phyloP scores from a whole-genome alignment of 2,113 vertebrate genomes.

The Cinclus cinclus region DNA sequence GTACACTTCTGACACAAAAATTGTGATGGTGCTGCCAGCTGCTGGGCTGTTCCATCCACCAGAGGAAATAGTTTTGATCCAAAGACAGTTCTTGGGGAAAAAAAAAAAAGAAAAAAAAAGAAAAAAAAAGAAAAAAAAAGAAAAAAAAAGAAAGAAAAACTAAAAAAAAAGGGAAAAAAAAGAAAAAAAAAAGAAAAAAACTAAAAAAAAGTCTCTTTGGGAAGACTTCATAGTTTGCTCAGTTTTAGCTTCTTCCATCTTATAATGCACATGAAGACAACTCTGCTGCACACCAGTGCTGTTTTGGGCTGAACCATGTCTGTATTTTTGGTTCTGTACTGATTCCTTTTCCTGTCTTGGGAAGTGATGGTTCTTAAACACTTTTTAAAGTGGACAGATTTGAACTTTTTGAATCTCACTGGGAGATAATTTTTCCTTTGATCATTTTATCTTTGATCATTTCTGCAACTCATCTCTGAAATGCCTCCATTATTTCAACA shows the following conservation, averaged over 20 bases:
- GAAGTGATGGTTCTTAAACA: background rate
- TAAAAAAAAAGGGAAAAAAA: background rate
- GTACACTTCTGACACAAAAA: background rate
- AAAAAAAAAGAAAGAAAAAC: background rate
- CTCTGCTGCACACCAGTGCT: background rate
- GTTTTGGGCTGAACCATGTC: background rate
- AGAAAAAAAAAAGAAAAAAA: background rate
- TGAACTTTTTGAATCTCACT: background rate
- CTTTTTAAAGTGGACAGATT: background rate
- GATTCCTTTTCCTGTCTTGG: background rate
- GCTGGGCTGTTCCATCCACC: background rate
- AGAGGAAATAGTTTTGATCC: background rate
- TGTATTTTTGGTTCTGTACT: background rate
- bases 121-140: too few species aligned
- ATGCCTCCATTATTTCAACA: background rate
- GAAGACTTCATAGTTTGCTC: background rate
- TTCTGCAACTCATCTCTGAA: background rate
- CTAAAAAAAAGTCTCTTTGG: background rate
- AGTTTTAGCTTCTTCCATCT: background rate
- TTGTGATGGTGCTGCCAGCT: background rate
- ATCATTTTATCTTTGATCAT: background rate
- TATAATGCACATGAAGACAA: background rate
- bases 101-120: background rate
- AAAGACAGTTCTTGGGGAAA: background rate
- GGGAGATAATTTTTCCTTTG: background rate